Evolutionary conservation across 1,140 invertebrate genomes (phyloP), one percentile per base, ranked within the genome.

Genomic region (Magallana angulata): DNA sequence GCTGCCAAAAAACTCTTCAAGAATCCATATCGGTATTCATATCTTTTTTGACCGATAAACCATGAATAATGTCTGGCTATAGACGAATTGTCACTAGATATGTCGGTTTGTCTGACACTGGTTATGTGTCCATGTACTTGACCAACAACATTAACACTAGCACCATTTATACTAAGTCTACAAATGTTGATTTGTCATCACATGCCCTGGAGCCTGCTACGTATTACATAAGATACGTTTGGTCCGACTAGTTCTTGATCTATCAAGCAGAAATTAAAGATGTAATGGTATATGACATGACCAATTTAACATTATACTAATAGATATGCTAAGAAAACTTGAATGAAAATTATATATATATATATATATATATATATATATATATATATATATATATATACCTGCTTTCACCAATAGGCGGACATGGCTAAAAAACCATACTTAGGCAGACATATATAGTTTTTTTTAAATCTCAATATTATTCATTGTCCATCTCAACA

Each of bases 1-100:
- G 83, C 88, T 85, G 87, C 88, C 88, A 89, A 57, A 86, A 89
- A 80, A 9, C 24, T 24, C 24, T 14, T 12, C n/a, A 82, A 60
- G 48, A 68, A 87, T 83, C 24, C 86, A 7, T 18, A n/a, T 12
- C 62, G 76, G 18, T 71, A n/a, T 56, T 36, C 57, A 7, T 24
- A 58, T 8, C 12, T 57, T 36, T 58, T 60, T 56, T 82, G 76
- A 62, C 85, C 82, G 3, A 86, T 14, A 62, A 48, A 30, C 85
- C 85, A 86, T 8, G 62, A 58, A 48, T 86, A 57, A 6, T 59
- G 57, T 11, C 85, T 76, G 9, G 85, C 58, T 48, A 86, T 18
- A 7, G 81, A 82, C 11, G 48, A 36, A 30, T 57, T 24, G 48
- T 81, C 57, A 24, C 24, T 24, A 24, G 24, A 24, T 12, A 7